Base-by-base conservation (phyloP, 2,888 invertebrate species). In the Cremastobaeus sp. region DNA sequence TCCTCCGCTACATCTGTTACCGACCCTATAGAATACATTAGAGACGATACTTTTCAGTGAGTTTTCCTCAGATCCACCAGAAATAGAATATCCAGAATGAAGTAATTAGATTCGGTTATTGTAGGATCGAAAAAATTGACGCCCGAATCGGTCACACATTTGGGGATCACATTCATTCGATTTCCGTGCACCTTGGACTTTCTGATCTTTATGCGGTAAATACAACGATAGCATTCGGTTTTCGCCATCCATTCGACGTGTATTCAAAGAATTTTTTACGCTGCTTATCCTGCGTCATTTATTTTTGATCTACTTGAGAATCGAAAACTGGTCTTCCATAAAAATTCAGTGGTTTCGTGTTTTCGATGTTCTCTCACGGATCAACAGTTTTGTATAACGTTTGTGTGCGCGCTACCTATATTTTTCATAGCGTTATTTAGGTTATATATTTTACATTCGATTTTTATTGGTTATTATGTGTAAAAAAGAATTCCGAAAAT, bases 121-220 rank as follows among this genome's bases (percentile, higher is more conserved):
- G 70, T 69, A 80, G 79, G 81, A 81, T 77, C n/a, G 72, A 73
- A 59, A 65, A 70, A 69, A 76, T 77, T 80, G 80, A 85, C 81
- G 77, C 70, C 84, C 83, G 82, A 82, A 82, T 83, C 82, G 83
- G 86, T 85, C 85, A 86, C 85, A 86, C 82, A 79, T 82, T 79
- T 84, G 59, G 77, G 79, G 83, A 84, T 80, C 78, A 76, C 79
- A 85, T 86, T 86, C 84, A 86, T 35, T 52, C 82, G 81, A 86
- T 86, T 86, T 85, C 81, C 85, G 82, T 82, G 84, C 84, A 84
- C 79, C 85, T 85, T 83, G 80, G 83, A 76, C 78, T 83, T 83
- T 79, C 78, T 82, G 81, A 85, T 84, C 84, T 81, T 75, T 68
- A 77, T 74, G 76, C 60, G 76, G 82, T 84, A 85, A 84, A 84